These are phyloP conservation scores for Halictus quadricinctus DNA, from an alignment of 2,888 invertebrate genomes.

Conservation along the genomic window DNA sequence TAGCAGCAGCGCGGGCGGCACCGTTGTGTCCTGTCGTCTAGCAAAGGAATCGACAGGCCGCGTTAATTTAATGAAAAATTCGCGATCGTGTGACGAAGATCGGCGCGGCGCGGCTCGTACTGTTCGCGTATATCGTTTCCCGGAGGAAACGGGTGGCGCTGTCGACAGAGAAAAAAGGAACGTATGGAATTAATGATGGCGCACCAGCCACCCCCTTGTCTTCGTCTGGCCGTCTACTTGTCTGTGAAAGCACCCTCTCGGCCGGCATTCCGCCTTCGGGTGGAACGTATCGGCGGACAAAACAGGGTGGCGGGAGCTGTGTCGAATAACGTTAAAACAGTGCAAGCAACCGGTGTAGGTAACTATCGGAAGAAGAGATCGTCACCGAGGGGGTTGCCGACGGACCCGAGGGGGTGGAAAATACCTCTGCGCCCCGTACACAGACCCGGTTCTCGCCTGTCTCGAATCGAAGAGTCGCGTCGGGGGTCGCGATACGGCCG, in stretches of 20 bases:
- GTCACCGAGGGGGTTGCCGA: constrained; percentile 31
- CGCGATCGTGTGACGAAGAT: constrained; percentile 37
- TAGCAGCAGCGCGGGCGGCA: neutral
- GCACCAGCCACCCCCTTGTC: constrained; percentile 36
- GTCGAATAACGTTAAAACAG: constrained; percentile 61
- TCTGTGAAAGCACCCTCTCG: constrained; percentile 30
- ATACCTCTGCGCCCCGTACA: constrained; percentile 62
- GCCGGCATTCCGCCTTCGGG: constrained; percentile 51
- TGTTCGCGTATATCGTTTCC: neutral
- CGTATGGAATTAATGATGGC: constrained; percentile 60
- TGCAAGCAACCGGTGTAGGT: constrained; percentile 53
- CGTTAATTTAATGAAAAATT: constrained; percentile 73
- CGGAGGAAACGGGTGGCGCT: constrained; percentile 17
- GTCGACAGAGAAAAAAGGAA: constrained; percentile 33
- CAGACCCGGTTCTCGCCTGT: constrained; percentile 57
- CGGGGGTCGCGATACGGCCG: constrained; percentile 61
- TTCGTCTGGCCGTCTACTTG: constrained; percentile 34
- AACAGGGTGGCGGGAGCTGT: constrained; percentile 47
- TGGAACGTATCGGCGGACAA: constrained; percentile 60
- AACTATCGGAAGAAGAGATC: constrained; percentile 57
- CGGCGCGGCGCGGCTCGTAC: neutral
- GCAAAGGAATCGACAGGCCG: constrained; percentile 67
- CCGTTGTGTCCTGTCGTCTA: constrained; percentile 17
- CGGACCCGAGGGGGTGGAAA: constrained; percentile 44
- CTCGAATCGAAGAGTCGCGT: constrained; percentile 69